phyloP scores from a whole-genome alignment of 2,113 vertebrate species.

The Corythoichthys haematopterus region DNA sequence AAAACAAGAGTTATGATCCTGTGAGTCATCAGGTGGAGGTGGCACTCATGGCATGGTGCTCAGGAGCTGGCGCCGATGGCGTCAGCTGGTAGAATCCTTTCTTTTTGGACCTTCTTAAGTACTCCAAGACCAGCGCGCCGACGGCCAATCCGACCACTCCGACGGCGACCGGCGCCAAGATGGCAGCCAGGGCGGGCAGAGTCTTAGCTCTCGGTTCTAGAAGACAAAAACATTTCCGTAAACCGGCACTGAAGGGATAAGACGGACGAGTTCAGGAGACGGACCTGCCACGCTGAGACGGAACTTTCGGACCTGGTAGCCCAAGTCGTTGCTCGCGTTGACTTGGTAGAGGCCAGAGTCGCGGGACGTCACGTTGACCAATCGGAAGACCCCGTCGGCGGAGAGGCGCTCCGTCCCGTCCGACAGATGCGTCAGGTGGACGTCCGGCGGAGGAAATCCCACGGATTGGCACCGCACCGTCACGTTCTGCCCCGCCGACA shows the following conservation, averaged over 20 bases:
- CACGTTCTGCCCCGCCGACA: slow-evolving; percentile 68
- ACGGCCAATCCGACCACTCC: slow-evolving; percentile 20
- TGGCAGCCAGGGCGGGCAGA: slow-evolving; percentile 4
- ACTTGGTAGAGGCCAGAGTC: slow-evolving; percentile 70
- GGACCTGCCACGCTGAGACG: slow-evolving; percentile 63
- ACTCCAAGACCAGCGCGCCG: slow-evolving; percentile 37
- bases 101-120: slow-evolving; percentile 56
- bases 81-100: slow-evolving; percentile 67
- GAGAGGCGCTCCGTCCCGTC: slow-evolving; percentile 48
- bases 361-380: slow-evolving; percentile 60
- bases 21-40: background rate
- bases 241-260: background rate
- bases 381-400: slow-evolving; percentile 55
- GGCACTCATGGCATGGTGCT: slow-evolving; percentile 3
- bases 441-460: slow-evolving; percentile 58
- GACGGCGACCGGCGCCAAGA: slow-evolving; percentile 37
- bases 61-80: slow-evolving; percentile 34
- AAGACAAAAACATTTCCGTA: background rate
- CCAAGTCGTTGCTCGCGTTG: slow-evolving; percentile 69
- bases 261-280: background rate
- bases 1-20: background rate
- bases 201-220: slow-evolving; percentile 36
- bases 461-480: slow-evolving; percentile 61
- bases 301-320: slow-evolving; percentile 60
- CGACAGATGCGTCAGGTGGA: slow-evolving; percentile 59